Conservation (phyloP, 1,140 invertebrate genomes). For the Mamestra configurata region DNA sequence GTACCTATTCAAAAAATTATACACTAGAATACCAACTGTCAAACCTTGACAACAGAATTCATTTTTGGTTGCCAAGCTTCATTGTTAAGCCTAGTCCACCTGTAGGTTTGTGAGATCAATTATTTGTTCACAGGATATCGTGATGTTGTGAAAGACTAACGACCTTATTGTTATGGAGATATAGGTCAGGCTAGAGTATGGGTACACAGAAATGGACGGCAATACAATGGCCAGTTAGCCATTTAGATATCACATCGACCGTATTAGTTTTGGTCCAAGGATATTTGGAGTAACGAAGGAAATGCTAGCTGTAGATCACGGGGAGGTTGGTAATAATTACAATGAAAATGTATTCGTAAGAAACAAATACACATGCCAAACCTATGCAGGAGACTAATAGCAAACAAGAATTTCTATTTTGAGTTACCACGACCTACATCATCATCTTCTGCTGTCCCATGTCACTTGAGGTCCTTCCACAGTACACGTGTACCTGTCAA, state of each 20-base stretch:
- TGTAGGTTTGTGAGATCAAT: slow-evolving; percentile 22
- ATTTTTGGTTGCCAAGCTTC: background rate
- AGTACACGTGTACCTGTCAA: no score
- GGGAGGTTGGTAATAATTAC: background rate
- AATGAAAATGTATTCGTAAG: background rate
- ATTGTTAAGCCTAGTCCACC: background rate
- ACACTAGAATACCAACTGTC: background rate
- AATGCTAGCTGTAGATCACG: background rate
- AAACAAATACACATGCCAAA: no score
- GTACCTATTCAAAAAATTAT: background rate
- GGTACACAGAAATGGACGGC: slow-evolving; percentile 5
- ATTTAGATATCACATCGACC: slow-evolving; percentile 9
- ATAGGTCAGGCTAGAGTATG: slow-evolving; percentile 26
- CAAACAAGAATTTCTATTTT: no score
- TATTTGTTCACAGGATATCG: slow-evolving; percentile 46
- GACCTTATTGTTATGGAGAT: slow-evolving; percentile 45
- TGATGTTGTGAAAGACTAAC: slow-evolving; percentile 41
- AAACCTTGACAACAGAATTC: background rate
- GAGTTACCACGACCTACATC: no score
- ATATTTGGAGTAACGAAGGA: background rate
- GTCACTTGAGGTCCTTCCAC: no score
- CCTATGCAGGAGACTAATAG: no score
- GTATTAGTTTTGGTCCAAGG: slow-evolving; percentile 10
- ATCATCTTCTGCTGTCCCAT: no score
- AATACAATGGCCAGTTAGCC: slow-evolving; percentile 44